Percentiles rank a stretch among this genome's conserved stretches.
Evolutionary conservation across 2,797 vertebrate genomes (phyloP).

Genomic region (Podarcis lilfordi): DNA sequence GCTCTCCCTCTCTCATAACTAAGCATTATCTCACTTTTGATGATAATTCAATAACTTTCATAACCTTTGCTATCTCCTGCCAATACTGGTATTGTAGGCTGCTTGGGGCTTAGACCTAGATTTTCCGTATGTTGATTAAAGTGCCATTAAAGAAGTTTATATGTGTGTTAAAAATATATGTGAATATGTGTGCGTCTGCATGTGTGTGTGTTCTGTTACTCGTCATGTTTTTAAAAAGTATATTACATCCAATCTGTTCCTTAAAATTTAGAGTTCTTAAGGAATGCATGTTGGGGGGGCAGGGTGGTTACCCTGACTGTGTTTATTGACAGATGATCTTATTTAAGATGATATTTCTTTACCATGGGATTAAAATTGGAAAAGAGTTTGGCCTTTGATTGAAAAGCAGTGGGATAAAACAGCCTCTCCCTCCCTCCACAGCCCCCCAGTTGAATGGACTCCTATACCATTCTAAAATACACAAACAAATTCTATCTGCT

Average conservation of each 20-base stretch:
- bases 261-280: fast-evolving
- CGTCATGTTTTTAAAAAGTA: too few relatives aligned
- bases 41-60: not conserved
- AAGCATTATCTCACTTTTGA: not conserved
- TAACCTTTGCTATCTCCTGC: not conserved
- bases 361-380: not conserved
- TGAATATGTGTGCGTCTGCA: too few relatives aligned
- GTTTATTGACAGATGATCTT: not conserved
- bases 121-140: not conserved
- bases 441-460: not conserved
- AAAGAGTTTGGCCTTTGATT: not conserved
- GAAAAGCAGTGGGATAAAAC: constrained; percentile 13
- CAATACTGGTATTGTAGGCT: not conserved
- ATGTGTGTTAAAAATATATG: too few relatives aligned
- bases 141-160: not conserved
- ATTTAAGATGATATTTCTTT: constrained; percentile 16
- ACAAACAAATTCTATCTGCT: constrained; percentile 54
- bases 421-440: not conserved
- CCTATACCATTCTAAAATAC: constrained; percentile 52
- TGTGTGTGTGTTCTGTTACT: too few relatives aligned
- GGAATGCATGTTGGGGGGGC: not conserved
- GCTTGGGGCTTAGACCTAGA: not conserved
- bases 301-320: not conserved
- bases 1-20: not conserved
- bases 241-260: not conserved